These are phyloP conservation scores for Phoeniculus purpureus DNA, from an alignment of 2,797 vertebrate genomes.

Conservation along the genomic window DNA sequence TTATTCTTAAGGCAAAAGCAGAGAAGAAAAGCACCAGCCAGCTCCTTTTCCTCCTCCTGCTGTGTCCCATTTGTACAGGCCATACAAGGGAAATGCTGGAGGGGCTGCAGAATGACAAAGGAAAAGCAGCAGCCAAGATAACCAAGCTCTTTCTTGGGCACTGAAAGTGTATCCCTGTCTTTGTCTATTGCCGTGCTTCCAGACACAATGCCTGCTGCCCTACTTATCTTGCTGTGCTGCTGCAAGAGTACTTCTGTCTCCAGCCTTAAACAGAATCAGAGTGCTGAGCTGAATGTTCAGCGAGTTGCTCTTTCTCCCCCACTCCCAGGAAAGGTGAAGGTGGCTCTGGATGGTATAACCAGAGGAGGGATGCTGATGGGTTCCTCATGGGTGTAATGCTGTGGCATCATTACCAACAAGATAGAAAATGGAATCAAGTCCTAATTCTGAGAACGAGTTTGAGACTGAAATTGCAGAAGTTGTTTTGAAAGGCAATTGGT, in stretches of 20 bases:
- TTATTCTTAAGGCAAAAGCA: neutral
- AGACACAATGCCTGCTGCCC: neutral
- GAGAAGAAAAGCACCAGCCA: neutral
- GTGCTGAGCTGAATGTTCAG: neutral
- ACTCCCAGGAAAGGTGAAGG: rapidly evolving
- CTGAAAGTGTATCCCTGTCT: neutral
- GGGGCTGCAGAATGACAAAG: neutral
- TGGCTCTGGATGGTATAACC: neutral
- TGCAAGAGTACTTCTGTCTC: neutral
- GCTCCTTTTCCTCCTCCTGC: neutral
- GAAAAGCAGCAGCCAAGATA: neutral
- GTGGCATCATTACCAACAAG: neutral
- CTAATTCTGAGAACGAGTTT: neutral
- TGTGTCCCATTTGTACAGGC: neutral
- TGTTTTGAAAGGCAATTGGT: neutral
- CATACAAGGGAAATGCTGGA: neutral
- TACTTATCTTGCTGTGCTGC: neutral
- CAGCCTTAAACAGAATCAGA: neutral
- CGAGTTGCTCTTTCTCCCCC: neutral
- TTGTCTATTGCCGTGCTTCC: neutral
- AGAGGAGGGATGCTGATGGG: neutral
- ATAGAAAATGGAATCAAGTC: neutral
- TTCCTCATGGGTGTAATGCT: neutral
- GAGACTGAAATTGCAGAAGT: neutral
- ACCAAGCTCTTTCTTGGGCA: neutral